phyloP scores from a whole-genome alignment of 2,888 invertebrate genomes.

The Eupelmus urozonus region DNA sequence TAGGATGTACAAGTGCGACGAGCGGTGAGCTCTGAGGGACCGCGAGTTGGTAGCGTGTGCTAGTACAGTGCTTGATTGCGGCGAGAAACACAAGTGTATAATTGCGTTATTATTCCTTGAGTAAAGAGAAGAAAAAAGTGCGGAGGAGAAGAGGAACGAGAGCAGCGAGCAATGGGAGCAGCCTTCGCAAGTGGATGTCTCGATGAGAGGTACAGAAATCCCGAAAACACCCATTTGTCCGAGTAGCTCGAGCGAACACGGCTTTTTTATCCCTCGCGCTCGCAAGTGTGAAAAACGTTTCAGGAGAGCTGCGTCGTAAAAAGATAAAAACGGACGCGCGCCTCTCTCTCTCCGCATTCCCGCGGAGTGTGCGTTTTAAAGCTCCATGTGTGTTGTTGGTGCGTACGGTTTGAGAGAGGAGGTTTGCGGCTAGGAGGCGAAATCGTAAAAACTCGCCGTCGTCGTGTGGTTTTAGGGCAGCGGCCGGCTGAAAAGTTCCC shows the following conservation, averaged over 20 bases:
- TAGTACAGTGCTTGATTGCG: background rate
- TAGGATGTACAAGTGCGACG: background rate
- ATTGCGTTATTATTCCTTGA: constrained; percentile 14
- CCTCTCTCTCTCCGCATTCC: too few species aligned
- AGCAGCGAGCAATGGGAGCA: constrained; percentile 55
- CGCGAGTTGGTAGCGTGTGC: background rate
- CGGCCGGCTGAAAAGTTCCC: background rate
- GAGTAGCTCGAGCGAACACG: background rate
- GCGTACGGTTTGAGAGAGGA: background rate
- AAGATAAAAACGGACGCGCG: background rate
- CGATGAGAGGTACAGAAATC: constrained; percentile 44
- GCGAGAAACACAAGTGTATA: background rate
- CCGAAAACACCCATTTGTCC: background rate
- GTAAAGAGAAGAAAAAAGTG: background rate
- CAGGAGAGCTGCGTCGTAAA: background rate
- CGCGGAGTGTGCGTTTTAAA: too few species aligned
- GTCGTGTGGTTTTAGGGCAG: background rate
- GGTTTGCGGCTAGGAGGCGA: background rate
- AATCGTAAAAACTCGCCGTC: background rate
- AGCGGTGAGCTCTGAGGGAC: background rate
- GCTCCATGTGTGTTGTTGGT: background rate
- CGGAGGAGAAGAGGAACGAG: constrained; percentile 42
- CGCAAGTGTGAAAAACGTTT: constrained; percentile 9
- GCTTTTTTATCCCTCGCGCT: background rate
- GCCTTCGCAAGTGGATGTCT: constrained; percentile 20